These are phyloP conservation scores for Leptinotarsa rubiginosa DNA, from an alignment of 2,888 invertebrate species.

Conservation along the genomic window DNA sequence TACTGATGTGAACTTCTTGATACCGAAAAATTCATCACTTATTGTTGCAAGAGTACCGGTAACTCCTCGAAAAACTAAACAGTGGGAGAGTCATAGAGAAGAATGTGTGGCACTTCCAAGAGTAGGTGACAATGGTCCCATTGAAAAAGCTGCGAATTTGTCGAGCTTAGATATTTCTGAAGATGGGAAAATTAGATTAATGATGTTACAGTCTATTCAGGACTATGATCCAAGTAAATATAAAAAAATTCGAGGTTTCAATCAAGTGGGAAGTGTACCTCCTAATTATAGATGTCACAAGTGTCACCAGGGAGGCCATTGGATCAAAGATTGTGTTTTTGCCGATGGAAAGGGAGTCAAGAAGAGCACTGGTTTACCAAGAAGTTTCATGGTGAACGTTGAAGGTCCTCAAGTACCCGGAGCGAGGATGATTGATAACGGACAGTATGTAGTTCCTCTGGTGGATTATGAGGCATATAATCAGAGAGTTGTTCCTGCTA, in stretches of 20 bases:
- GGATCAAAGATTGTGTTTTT: not conserved
- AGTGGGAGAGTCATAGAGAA: too few species aligned
- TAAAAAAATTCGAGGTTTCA: too few species aligned
- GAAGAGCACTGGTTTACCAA: not conserved
- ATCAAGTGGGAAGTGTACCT: constrained; percentile 57
- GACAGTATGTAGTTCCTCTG: not conserved
- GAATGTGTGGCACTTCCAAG: too few species aligned
- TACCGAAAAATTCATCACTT: too few species aligned
- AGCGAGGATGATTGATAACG: too few species aligned
- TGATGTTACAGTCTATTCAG: constrained; percentile 96
- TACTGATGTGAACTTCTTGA: too few species aligned
- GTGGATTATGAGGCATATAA: not conserved
- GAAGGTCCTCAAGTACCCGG: not conserved
- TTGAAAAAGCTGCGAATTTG: constrained; percentile 75
- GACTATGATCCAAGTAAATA: constrained; percentile 79
- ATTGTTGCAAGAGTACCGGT: too few species aligned
- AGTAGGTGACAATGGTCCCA: too few species aligned
- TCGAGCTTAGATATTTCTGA: constrained; percentile 93
- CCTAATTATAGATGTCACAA: constrained; percentile 68
- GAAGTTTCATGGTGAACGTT: not conserved
- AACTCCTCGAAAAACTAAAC: too few species aligned
- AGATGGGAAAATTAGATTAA: constrained; percentile 96
- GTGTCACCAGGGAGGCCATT: constrained; percentile 68
- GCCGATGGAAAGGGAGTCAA: not conserved
- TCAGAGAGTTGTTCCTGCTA: too few species aligned